These are phyloP conservation scores for Ptychobarbus kaznakovi DNA, from an alignment of 2,797 vertebrate genomes.

Conservation along the genomic window DNA sequence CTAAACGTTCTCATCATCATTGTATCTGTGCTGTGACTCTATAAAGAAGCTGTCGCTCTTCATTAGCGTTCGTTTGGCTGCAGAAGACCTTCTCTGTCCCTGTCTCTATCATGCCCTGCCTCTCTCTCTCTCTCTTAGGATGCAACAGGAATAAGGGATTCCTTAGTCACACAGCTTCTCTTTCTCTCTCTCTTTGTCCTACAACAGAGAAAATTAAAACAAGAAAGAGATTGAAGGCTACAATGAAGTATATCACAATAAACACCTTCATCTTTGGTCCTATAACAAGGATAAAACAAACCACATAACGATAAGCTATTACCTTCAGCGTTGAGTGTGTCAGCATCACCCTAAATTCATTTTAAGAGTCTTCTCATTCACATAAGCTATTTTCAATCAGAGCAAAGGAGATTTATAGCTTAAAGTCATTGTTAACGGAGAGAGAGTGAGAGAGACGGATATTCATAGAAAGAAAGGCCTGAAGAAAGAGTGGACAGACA, in stretches of 20 bases:
- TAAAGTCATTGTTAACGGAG: slow-evolving; percentile 31
- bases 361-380: slow-evolving; percentile 22
- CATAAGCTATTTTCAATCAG: slow-evolving; percentile 24
- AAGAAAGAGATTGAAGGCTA: slow-evolving; percentile 15
- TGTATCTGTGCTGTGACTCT: slow-evolving; percentile 38
- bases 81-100: slow-evolving; percentile 65
- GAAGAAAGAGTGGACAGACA: slow-evolving; percentile 36
- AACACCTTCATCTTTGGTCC: neutral
- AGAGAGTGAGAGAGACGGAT: slow-evolving; percentile 17
- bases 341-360: slow-evolving; percentile 24
- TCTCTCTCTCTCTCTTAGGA: slow-evolving; percentile 3
- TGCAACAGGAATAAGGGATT: slow-evolving; percentile 12
- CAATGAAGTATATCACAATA: slow-evolving; percentile 11
- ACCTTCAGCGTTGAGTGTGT: slow-evolving; percentile 7
- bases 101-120: slow-evolving; percentile 20
- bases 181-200: slow-evolving; percentile 14
- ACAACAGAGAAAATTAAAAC: neutral
- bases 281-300: neutral
- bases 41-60: slow-evolving; percentile 67
- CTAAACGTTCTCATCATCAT: slow-evolving; percentile 41
- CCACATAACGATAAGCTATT: slow-evolving; percentile 5
- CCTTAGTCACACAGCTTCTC: slow-evolving; percentile 22
- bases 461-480: slow-evolving; percentile 23
- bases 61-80: slow-evolving; percentile 75
- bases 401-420: slow-evolving; percentile 29